These are phyloP conservation scores for Enteromius argenteus DNA, from an alignment of 2,797 vertebrate species.

Conservation along the genomic window DNA sequence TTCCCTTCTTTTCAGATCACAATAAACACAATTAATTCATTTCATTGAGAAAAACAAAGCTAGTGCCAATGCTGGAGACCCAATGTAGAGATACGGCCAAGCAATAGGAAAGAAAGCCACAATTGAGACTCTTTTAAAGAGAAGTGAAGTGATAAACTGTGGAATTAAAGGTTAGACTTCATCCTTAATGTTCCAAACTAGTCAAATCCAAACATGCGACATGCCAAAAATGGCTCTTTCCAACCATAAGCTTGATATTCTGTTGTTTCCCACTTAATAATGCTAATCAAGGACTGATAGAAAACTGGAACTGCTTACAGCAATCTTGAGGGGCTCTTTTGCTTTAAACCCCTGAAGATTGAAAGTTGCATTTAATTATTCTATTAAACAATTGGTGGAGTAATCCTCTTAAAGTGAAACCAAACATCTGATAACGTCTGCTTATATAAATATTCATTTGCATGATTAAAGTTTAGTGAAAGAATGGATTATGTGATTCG, in stretches of 20 bases:
- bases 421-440: slow-evolving; percentile 36
- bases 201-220: background rate
- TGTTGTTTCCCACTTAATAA: slow-evolving; percentile 18
- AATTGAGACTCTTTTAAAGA: background rate
- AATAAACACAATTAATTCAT: slow-evolving; percentile 38
- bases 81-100: background rate
- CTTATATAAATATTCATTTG: slow-evolving; percentile 51
- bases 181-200: background rate
- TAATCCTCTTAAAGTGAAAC: slow-evolving; percentile 52
- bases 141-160: background rate
- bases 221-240: slow-evolving; percentile 10
- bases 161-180: slow-evolving; percentile 19
- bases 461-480: slow-evolving; percentile 47
- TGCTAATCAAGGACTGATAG: background rate
- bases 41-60: slow-evolving; percentile 22
- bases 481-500: slow-evolving; percentile 49
- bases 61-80: slow-evolving; percentile 13
- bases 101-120: background rate
- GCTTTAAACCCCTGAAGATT: slow-evolving; percentile 34
- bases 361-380: slow-evolving; percentile 48
- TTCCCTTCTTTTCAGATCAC: slow-evolving; percentile 33
- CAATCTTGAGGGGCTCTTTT: slow-evolving; percentile 30
- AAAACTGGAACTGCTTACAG: background rate
- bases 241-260: slow-evolving; percentile 9
- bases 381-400: slow-evolving; percentile 41